Evolutionary conservation across 1,140 invertebrate genomes (phyloP).

Genomic region (Lordiphosa stackelbergi): DNA sequence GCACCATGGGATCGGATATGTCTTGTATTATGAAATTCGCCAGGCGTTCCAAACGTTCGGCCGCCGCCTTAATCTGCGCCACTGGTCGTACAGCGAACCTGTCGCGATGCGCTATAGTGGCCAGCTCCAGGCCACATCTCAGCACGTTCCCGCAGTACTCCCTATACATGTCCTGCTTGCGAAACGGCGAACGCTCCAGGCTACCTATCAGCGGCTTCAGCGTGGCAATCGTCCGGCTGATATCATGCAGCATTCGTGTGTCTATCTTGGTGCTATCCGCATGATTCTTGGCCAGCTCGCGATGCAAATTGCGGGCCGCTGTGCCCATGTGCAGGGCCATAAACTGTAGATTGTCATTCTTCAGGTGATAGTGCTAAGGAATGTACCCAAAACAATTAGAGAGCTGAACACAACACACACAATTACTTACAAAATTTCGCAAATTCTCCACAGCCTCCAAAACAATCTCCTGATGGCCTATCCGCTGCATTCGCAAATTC

Average conservation of each 20-base stretch:
- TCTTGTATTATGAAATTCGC: conserved; percentile 94
- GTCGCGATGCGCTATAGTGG: conserved; percentile 90
- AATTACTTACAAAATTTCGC: conserved; percentile 87
- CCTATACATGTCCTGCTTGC: conserved; percentile 67
- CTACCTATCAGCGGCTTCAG: conserved; percentile 93
- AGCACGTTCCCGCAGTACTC: conserved; percentile 81
- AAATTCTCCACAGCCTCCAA: conserved; percentile 93
- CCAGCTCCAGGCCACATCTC: conserved; percentile 88
- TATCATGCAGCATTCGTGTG: conserved; percentile 88
- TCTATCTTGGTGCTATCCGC: conserved; percentile 85
- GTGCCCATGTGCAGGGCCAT: conserved; percentile 90
- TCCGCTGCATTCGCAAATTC: conserved; percentile 87
- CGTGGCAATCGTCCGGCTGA: conserved; percentile 87
- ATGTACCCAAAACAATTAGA: neutral
- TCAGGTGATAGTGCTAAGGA: conserved; percentile 91
- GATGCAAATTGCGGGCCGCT: conserved; percentile 88
- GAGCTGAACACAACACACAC: neutral
- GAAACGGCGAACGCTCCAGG: conserved; percentile 84
- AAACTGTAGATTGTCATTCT: conserved; percentile 93
- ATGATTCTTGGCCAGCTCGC: conserved; percentile 79
- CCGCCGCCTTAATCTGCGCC: conserved; percentile 81
- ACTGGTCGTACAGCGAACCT: conserved; percentile 90
- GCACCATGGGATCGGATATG: conserved; percentile 89
- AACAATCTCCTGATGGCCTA: conserved; percentile 95
- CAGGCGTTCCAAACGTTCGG: conserved; percentile 84